These are phyloP conservation scores for Urocyon cinereoargenteus DNA, from an alignment of 2,797 vertebrate genomes.

Conservation along the genomic window DNA sequence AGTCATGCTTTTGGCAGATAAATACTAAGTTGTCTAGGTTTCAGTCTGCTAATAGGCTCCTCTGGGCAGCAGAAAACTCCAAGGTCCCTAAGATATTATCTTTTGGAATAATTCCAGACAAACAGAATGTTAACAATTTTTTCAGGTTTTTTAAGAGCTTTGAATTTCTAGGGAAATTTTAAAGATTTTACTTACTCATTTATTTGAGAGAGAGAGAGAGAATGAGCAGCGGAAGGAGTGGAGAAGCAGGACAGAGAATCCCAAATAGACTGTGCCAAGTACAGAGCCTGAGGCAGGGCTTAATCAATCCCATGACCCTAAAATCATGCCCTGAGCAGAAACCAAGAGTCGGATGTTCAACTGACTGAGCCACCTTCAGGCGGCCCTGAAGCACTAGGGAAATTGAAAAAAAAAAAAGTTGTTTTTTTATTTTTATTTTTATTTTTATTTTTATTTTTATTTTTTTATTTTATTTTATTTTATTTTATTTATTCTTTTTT, in stretches of 20 bases:
- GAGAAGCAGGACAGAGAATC: background rate
- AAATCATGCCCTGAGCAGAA: background rate
- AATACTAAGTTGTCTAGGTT: background rate
- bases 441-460: no score
- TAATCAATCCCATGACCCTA: background rate
- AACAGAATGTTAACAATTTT: slow-evolving; percentile 21
- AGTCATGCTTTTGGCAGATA: slow-evolving; percentile 40
- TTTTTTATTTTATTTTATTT: no score
- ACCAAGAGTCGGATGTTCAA: background rate
- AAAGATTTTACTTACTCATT: background rate
- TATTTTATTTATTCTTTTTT: no score
- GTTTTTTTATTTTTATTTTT: background rate
- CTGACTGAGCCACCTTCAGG: background rate
- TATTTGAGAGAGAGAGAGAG: background rate
- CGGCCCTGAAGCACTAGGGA: background rate
- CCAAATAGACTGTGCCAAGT: background rate
- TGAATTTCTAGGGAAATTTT: slow-evolving; percentile 48
- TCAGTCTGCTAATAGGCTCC: background rate
- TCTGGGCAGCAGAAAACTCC: background rate
- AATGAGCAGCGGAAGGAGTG: background rate
- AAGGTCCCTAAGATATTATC: background rate
- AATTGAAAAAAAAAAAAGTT: background rate
- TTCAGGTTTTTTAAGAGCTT: slow-evolving; percentile 32
- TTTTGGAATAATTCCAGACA: background rate
- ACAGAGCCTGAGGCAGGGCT: background rate